These are phyloP conservation scores for Tribolium madens DNA, from an alignment of 1,140 invertebrate genomes.

Conservation along the genomic window DNA sequence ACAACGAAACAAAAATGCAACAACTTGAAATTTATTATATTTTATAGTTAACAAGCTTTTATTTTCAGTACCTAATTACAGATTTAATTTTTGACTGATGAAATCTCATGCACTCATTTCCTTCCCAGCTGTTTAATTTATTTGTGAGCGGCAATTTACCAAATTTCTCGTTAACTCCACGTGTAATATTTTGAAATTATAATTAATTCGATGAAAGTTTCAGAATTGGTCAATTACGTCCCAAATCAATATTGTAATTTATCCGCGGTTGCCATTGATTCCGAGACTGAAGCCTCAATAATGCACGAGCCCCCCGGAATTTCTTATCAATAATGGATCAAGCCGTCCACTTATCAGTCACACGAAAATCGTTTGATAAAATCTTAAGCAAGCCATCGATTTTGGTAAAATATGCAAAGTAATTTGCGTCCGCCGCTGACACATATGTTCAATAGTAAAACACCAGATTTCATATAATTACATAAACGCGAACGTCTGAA, in stretches of 20 bases:
- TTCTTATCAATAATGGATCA: not conserved
- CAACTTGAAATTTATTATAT: too few species aligned
- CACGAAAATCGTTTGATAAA: not conserved
- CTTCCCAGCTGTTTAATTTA: not conserved
- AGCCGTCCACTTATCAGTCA: not conserved
- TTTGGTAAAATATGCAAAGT: not conserved
- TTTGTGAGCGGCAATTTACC: not conserved
- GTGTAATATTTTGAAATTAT: not conserved
- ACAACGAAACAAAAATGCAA: too few species aligned
- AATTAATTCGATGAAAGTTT: not conserved
- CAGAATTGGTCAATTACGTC: not conserved
- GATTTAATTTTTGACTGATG: not conserved
- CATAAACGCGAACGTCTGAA: slow-evolving; percentile 45
- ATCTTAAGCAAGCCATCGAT: not conserved
- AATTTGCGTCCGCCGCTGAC: not conserved
- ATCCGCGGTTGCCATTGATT: not conserved
- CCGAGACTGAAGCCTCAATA: not conserved
- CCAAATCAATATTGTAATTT: not conserved
- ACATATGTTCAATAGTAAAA: slow-evolving; percentile 30
- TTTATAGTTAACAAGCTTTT: too few species aligned
- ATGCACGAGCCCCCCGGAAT: not conserved
- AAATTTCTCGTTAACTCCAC: not conserved
- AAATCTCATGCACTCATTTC: not conserved
- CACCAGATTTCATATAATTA: slow-evolving; percentile 50
- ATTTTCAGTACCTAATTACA: too few species aligned